Base-by-base conservation (phyloP, 2,888 invertebrate species). In the Steinernema scapterisci region DNA sequence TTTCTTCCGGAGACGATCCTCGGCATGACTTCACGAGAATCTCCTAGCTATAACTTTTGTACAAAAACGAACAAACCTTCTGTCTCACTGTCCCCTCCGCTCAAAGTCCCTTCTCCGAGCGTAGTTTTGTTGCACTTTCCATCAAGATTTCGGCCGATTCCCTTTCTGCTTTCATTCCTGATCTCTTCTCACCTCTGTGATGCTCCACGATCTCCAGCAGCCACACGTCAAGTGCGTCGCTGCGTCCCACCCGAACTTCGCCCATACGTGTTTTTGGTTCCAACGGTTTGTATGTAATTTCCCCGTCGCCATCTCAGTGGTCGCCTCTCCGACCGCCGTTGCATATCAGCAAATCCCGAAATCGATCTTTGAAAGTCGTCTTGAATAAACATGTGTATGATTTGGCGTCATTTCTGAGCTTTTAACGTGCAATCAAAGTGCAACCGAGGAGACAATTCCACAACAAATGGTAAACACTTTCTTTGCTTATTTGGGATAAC, bases 221-320 rank as follows among this genome's bases (percentile, higher is more conserved):
- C n/a, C n/a, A n/a, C n/a, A n/a, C n/a, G n/a, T n/a, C n/a, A n/a
- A n/a, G n/a, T n/a, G 38, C 38, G 38, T 38, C 9, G 5, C 38
- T 38, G 3, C 38, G 38, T 38, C 38, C 38, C 38, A 38, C 38
- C 25, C 38, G 31, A 63, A 7, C 63, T 63, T 25, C 13, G 11
- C 21, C 54, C 54, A 25, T 54, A 63, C 63, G 63, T 63, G 63
- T 63, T 63, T 16, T 63, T 27, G 31, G 63, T 63, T 63, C 27
- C 25, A 27, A 63, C 63, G 63, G 63, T 63, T 63, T 31, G 27
- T 31, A 48, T 19, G 6, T 48, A 48, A n/a, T 19, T 48, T 48
- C 13, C 38, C 38, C 9, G 9, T 38, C 38, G 38, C 38, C 38
- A 9, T 9, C 38, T 38, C 38, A 6, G 38, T 38, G 38, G 38